These are phyloP conservation scores for Ametastegia equiseti DNA, from an alignment of 2,888 invertebrate species.

Conservation along the genomic window DNA sequence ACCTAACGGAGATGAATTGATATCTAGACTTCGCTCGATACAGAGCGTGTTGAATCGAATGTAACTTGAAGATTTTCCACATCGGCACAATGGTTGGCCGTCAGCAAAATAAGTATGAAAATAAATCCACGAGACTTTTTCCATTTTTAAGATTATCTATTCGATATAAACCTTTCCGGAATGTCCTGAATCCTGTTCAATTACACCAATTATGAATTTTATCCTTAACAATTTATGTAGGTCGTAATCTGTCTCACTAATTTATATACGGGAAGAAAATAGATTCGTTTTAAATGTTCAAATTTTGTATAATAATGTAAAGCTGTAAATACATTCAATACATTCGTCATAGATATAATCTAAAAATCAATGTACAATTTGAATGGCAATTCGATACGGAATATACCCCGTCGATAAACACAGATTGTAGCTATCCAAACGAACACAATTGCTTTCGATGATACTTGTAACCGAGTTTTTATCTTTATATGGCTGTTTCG, in stretches of 20 bases:
- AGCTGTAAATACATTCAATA: constrained; percentile 7
- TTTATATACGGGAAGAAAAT: background rate
- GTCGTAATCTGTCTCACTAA: no score
- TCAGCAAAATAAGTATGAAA: background rate
- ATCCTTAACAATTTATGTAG: background rate
- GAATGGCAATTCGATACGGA: background rate
- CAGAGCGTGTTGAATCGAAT: constrained; percentile 78
- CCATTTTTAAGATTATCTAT: constrained; percentile 30
- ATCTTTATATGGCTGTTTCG: background rate
- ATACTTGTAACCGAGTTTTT: background rate
- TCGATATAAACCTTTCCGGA: background rate
- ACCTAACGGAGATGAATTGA: constrained; percentile 82
- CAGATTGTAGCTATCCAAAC: background rate
- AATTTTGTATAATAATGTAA: constrained; percentile 9
- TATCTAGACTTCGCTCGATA: constrained; percentile 79
- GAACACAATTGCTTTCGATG: background rate
- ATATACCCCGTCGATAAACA: background rate
- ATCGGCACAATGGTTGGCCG: background rate
- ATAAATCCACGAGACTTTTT: constrained; percentile 41
- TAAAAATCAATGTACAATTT: background rate
- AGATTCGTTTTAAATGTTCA: background rate
- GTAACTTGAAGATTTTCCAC: constrained; percentile 57
- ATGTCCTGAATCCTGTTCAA: constrained; percentile 13
- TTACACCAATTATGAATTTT: background rate
- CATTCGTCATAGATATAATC: background rate